A percentile compares a stretch with the other conserved stretches of the same genome.
phyloP scores from a whole-genome alignment of 2,888 invertebrate genomes.

The Drosophila ustulata region DNA sequence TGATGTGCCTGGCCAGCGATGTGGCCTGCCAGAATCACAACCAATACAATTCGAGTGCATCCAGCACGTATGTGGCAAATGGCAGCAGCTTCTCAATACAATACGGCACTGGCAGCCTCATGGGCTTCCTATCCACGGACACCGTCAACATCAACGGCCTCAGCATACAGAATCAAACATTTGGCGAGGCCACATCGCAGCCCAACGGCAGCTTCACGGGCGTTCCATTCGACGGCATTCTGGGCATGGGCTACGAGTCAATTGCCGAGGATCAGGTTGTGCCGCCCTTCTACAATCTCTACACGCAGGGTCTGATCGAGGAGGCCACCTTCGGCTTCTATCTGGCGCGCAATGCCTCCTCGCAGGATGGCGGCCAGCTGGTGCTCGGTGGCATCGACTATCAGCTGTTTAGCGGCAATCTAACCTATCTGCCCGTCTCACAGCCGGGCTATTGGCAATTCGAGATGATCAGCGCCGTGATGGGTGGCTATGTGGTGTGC shows the following conservation, averaged over 20 bases:
- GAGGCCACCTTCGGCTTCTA: slow-evolving; percentile 96
- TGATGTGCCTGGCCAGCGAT: slow-evolving; percentile 95
- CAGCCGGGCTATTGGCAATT: slow-evolving; percentile 98
- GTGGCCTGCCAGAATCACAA: slow-evolving; percentile 97
- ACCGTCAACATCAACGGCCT: slow-evolving; percentile 90
- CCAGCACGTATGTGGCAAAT: slow-evolving; percentile 92
- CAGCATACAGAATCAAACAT: slow-evolving; percentile 91
- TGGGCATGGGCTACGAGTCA: slow-evolving; percentile 94
- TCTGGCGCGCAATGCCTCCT: slow-evolving; percentile 90
- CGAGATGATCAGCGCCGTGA: slow-evolving; percentile 89
- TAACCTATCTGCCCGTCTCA: slow-evolving; percentile 91
- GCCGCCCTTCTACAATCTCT: slow-evolving; percentile 97
- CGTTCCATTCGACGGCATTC: slow-evolving; percentile 98
- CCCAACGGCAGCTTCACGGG: slow-evolving; percentile 97
- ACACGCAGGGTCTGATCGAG: slow-evolving; percentile 89
- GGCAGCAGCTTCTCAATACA: slow-evolving; percentile 95
- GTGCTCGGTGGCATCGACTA: slow-evolving; percentile 97
- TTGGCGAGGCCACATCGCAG: slow-evolving; percentile 96
- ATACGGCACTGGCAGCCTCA: slow-evolving; percentile 98
- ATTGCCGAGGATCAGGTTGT: slow-evolving; percentile 95
- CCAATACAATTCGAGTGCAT: slow-evolving; percentile 95
- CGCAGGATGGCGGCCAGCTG: slow-evolving; percentile 91
- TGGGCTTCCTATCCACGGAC: slow-evolving; percentile 97
- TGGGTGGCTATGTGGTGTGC: slow-evolving; percentile 88
- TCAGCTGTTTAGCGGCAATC: slow-evolving; percentile 89